These are phyloP conservation scores for Serinus canaria DNA, from an alignment of 2,113 vertebrate genomes.

Conservation along the genomic window DNA sequence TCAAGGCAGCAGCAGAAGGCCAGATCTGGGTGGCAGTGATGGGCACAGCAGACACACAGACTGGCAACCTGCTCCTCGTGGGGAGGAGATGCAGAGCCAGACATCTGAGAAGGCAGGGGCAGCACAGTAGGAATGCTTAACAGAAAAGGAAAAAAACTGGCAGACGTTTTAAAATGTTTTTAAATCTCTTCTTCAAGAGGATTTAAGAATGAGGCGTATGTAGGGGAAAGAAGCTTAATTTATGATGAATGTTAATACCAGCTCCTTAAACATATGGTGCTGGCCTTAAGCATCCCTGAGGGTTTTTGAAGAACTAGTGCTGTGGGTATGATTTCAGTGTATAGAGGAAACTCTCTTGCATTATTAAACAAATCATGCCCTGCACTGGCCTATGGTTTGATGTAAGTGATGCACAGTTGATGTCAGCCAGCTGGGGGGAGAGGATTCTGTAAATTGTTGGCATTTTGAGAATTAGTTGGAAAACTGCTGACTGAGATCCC, in stretches of 20 bases:
- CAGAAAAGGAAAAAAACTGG: not conserved
- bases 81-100: not conserved
- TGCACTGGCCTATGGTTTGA: not conserved
- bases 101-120: not conserved
- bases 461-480: not conserved
- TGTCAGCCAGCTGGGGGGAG: not conserved
- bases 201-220: not conserved
- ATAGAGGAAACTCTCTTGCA: not conserved
- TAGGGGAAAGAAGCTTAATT: conserved; percentile 48
- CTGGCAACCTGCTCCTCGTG: not conserved
- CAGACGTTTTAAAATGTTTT: conserved; percentile 6
- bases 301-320: not conserved
- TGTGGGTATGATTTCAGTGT: conserved; percentile 11
- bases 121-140: not conserved
- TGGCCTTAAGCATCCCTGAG: conserved; percentile 4
- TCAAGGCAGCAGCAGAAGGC: not conserved
- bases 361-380: conserved; percentile 35
- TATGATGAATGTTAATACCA: conserved; percentile 37
- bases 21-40: not conserved
- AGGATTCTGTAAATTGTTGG: not conserved
- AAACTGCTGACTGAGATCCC: not conserved
- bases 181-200: conserved; percentile 20
- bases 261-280: not conserved
- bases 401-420: not conserved
- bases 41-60: not conserved